Conservation (phyloP, 2,888 invertebrate species). For the Neoitamus cyanurus region DNA sequence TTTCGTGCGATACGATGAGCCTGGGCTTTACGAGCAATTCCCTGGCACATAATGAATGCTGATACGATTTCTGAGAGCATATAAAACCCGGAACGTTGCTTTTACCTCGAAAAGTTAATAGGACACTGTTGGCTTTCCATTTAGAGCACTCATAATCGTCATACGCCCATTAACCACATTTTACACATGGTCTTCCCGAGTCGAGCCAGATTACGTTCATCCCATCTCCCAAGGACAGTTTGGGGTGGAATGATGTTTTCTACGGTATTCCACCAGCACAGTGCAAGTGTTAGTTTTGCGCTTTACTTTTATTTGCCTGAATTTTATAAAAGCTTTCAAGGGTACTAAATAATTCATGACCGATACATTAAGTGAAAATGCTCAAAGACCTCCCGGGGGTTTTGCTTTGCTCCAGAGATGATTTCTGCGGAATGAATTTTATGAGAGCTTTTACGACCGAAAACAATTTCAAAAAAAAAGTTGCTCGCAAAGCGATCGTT, state of each 20-base stretch:
- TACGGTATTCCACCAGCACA: background rate
- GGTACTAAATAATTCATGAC: constrained; percentile 28
- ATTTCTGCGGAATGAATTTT: background rate
- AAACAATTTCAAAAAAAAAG: constrained; percentile 4
- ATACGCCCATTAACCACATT: background rate
- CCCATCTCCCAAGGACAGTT: background rate
- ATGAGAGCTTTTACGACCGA: background rate
- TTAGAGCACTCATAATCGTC: background rate
- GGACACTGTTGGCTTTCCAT: background rate
- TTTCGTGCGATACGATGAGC: background rate
- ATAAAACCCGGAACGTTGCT: background rate
- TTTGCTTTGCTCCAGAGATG: background rate
- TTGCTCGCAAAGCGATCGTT: background rate
- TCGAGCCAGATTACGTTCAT: background rate
- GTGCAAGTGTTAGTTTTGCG: background rate
- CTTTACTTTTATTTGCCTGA: background rate
- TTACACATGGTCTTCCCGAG: background rate
- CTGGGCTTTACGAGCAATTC: background rate
- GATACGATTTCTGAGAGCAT: background rate
- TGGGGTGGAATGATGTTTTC: background rate
- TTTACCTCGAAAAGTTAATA: background rate
- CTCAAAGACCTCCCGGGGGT: background rate
- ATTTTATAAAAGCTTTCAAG: constrained; percentile 26
- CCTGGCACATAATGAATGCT: background rate
- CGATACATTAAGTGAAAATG: constrained; percentile 27